Percentiles rank a stretch among this genome's conserved stretches.
phyloP scores from a whole-genome alignment of 2,888 invertebrate genomes.

The Leptopilina myrica region DNA sequence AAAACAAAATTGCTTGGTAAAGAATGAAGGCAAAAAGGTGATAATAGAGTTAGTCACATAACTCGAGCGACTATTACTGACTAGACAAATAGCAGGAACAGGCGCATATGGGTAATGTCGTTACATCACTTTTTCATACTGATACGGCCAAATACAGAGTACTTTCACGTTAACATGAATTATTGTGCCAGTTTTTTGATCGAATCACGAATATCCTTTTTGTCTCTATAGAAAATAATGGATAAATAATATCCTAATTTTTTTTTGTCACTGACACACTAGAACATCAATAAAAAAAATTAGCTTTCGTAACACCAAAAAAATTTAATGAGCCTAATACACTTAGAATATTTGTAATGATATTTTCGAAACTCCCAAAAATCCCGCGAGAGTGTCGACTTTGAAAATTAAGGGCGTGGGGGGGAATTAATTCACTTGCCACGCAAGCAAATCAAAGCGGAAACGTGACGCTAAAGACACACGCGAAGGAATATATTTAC shows the following conservation, averaged over 20 bases:
- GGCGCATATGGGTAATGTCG: not conserved
- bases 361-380: too few species aligned
- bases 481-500: conserved; percentile 41
- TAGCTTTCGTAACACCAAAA: too few species aligned
- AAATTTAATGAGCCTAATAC: too few species aligned
- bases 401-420: not conserved
- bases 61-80: conserved; percentile 16
- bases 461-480: conserved; percentile 35
- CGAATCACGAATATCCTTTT: conserved; percentile 19
- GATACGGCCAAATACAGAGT: conserved; percentile 25
- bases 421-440: conserved; percentile 27
- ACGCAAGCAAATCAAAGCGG: conserved; percentile 32
- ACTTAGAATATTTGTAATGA: too few species aligned
- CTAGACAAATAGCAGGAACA: conserved; percentile 36
- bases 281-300: too few species aligned
- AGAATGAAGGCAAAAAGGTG: not conserved
- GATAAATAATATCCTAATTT: not conserved
- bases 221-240: not conserved
- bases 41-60: conserved; percentile 3
- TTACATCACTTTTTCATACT: conserved; percentile 28
- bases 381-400: not conserved
- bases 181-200: conserved; percentile 24
- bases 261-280: too few species aligned
- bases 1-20: not conserved
- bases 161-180: conserved; percentile 34